Conservation (phyloP, 2,113 vertebrate genomes). For the Vidua chalybeata region DNA sequence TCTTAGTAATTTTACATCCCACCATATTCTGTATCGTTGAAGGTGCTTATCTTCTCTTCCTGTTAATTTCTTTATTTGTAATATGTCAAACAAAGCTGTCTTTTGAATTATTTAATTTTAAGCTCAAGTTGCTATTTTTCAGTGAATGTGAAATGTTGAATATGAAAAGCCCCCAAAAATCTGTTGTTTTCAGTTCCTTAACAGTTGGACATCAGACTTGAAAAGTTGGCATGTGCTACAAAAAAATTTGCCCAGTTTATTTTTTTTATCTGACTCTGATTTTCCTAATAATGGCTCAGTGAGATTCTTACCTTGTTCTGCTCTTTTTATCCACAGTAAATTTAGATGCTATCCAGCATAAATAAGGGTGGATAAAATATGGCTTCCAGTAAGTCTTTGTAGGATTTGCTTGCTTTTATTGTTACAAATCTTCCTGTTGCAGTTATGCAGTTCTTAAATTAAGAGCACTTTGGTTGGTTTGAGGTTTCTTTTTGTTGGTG, state of each 20-base stretch:
- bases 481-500: neutral
- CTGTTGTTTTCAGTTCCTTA: neutral
- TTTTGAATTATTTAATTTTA: neutral
- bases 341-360: neutral
- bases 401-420: neutral
- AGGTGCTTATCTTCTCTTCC: neutral
- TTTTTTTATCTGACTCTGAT: neutral
- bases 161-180: neutral
- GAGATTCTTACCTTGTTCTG: neutral
- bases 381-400: neutral
- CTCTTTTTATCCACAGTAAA: neutral
- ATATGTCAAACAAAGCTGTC: neutral
- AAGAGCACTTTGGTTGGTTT: neutral
- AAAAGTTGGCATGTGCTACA: neutral
- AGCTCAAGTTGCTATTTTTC: neutral
- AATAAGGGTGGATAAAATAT: neutral
- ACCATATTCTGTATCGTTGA: neutral
- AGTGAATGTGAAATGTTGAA: neutral
- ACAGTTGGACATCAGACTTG: neutral
- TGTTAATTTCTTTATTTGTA: neutral
- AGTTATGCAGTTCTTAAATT: neutral
- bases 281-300: neutral
- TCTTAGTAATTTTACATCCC: neutral
- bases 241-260: neutral
- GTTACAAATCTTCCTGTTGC: neutral